phyloP scores from a whole-genome alignment of 2,888 invertebrate genomes.

The Pasiphila rectangulata region DNA sequence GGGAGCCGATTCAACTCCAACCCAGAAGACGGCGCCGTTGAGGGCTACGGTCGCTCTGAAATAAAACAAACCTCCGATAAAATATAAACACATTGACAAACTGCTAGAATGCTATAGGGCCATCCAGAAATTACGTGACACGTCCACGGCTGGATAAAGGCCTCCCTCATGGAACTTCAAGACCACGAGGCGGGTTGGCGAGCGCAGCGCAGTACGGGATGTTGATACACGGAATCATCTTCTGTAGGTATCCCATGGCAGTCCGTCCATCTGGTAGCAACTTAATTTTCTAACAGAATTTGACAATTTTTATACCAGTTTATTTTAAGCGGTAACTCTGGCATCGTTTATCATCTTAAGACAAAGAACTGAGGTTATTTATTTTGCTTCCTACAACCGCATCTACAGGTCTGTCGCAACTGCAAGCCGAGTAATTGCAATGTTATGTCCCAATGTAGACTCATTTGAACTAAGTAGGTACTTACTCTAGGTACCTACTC shows the following conservation, averaged over 20 bases:
- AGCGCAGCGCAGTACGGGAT: no score
- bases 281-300: no score
- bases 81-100: neutral
- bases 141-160: no score
- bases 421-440: conserved; percentile 2
- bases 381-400: conserved; percentile 3
- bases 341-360: no score
- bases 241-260: no score
- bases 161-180: no score
- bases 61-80: conserved; percentile 30
- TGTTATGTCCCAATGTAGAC: conserved; percentile 3
- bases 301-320: no score
- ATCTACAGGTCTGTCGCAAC: conserved; percentile 7
- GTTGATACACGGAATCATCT: no score
- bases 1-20: conserved; percentile 82
- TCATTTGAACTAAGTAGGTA: neutral
- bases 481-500: no score
- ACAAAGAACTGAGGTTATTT: neutral
- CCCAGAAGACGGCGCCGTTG: conserved; percentile 87
- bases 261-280: no score
- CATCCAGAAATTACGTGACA: neutral
- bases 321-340: no score
- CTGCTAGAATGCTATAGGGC: neutral
- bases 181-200: no score
- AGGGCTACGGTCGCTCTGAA: conserved; percentile 85